These are phyloP conservation scores for Plagodis pulveraria DNA, from an alignment of 2,888 invertebrate species.

Conservation along the genomic window DNA sequence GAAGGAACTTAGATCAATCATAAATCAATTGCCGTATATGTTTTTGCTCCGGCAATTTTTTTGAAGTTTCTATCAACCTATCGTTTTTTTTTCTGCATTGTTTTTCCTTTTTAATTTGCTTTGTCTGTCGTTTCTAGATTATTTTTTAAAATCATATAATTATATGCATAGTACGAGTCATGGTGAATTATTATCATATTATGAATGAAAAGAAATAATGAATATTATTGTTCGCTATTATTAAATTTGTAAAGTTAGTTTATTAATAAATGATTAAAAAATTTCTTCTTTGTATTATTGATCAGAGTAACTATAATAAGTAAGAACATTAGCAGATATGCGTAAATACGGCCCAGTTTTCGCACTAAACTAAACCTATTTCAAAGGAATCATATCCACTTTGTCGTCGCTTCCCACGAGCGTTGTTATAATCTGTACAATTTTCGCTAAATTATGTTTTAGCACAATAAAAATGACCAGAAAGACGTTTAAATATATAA, in stretches of 20 bases:
- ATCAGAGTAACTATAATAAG: no score
- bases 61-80: conserved; percentile 57
- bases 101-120: conserved; percentile 81
- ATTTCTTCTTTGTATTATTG: conserved; percentile 66
- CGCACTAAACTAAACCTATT: no score
- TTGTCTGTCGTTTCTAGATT: conserved; percentile 83
- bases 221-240: conserved; percentile 86
- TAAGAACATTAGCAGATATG: no score
- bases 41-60: conserved; percentile 69
- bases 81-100: conserved; percentile 79
- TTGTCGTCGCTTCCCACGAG: no score
- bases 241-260: conserved; percentile 86
- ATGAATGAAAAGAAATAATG: conserved; percentile 85
- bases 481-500: no score
- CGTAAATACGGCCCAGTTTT: no score
- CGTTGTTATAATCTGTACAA: no score
- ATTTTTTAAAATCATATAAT: conserved; percentile 83
- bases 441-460: no score
- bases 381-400: no score
- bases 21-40: conserved; percentile 32
- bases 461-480: no score
- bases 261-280: conserved; percentile 85
- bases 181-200: conserved; percentile 70
- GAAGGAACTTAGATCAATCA: conserved; percentile 24
- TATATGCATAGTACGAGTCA: conserved; percentile 84